Conservation (phyloP, 2,888 invertebrate genomes). For the Erebia epiphron region DNA sequence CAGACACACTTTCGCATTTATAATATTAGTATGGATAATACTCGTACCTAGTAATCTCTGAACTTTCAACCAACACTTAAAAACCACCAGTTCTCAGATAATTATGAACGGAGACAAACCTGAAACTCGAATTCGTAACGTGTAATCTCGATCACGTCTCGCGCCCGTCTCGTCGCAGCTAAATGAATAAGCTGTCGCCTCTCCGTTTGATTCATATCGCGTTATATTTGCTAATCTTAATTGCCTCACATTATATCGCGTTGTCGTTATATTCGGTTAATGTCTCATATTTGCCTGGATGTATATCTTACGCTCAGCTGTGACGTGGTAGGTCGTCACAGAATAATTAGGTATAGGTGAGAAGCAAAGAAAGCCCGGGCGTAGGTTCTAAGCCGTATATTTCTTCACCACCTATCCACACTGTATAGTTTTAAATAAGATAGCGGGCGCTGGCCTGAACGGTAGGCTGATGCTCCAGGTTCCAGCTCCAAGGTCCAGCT, state of each 20-base stretch:
- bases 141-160: slow-evolving; percentile 28
- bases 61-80: neutral
- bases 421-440: too few species aligned
- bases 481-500: too few species aligned
- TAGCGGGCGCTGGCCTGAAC: too few species aligned
- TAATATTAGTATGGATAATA: too few species aligned
- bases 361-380: too few species aligned
- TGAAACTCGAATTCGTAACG: slow-evolving; percentile 20
- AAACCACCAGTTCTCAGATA: neutral
- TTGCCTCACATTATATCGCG: slow-evolving; percentile 22
- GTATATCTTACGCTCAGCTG: too few species aligned
- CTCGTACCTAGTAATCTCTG: neutral
- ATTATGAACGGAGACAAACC: slow-evolving; percentile 26
- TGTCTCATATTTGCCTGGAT: slow-evolving; percentile 2
- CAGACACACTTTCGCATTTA: too few species aligned
- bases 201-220: slow-evolving; percentile 34
- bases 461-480: too few species aligned
- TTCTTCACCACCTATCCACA: too few species aligned
- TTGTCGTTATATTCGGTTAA: slow-evolving; percentile 13
- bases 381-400: too few species aligned
- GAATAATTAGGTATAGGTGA: too few species aligned
- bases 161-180: slow-evolving; percentile 20
- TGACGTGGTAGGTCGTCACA: too few species aligned
- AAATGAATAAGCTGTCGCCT: slow-evolving; percentile 34
- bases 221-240: slow-evolving; percentile 34